Conservation (phyloP, 2,113 vertebrate genomes). For the Craseonycteris thonglongyai region DNA sequence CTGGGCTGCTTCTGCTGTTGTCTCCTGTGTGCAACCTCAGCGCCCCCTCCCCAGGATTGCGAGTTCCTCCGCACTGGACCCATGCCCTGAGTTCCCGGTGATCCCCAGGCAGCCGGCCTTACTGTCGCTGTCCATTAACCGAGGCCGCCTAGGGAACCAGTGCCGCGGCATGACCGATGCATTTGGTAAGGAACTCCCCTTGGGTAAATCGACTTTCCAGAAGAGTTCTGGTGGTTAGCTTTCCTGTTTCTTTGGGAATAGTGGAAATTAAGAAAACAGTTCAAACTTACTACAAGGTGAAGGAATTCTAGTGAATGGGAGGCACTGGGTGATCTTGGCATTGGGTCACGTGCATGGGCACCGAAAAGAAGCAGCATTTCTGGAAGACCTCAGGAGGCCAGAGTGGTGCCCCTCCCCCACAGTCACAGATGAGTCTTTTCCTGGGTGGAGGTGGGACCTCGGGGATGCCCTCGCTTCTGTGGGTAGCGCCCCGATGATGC, state of each 20-base stretch:
- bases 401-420: accelerated
- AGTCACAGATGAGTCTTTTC: neutral
- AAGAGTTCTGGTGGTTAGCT: neutral
- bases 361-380: too few relatives aligned
- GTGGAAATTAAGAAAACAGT: neutral
- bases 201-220: neutral
- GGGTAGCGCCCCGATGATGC: neutral
- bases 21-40: neutral
- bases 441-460: neutral
- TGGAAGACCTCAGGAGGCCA: neutral
- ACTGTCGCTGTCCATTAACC: accelerated
- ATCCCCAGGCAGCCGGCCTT: neutral
- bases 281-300: neutral
- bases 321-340: neutral
- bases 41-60: accelerated
- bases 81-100: neutral
- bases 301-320: neutral
- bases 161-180: neutral
- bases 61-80: neutral
- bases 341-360: accelerated
- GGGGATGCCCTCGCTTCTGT: neutral
- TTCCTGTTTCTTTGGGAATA: neutral
- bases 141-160: neutral
- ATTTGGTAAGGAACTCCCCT: neutral
- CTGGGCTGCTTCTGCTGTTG: neutral